Evolutionary conservation across 2,797 vertebrate genomes (phyloP).

Genomic region (Onychomys leucogaster): DNA sequence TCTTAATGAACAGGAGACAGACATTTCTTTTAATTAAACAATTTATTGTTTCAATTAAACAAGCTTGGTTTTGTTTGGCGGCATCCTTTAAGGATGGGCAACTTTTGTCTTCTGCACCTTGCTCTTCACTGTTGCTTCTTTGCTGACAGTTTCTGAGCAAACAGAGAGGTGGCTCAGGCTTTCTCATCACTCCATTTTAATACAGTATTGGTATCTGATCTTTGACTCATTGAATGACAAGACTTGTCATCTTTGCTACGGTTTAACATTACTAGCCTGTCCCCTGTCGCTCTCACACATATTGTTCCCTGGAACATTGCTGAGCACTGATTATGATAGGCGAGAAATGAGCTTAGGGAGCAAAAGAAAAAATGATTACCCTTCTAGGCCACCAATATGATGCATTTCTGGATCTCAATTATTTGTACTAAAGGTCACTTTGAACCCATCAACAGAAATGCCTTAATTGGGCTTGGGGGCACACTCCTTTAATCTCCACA

Average conservation of each 20-base stretch:
- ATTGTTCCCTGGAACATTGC: slow-evolving; percentile 60
- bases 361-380: slow-evolving; percentile 42
- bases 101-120: slow-evolving; percentile 65
- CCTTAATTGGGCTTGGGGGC: no score
- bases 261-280: slow-evolving; percentile 81
- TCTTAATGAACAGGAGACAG: slow-evolving; percentile 68
- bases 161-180: slow-evolving; percentile 65
- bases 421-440: slow-evolving; percentile 17
- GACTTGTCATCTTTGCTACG: slow-evolving; percentile 74
- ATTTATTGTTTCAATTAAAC: slow-evolving; percentile 69
- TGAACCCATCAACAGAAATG: neutral
- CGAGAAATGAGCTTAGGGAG: slow-evolving; percentile 68
- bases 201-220: slow-evolving; percentile 76
- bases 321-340: slow-evolving; percentile 73
- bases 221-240: slow-evolving; percentile 80
- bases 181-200: slow-evolving; percentile 71
- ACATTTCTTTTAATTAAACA: slow-evolving; percentile 75
- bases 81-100: slow-evolving; percentile 56
- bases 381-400: slow-evolving; percentile 20
- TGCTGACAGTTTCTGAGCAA: slow-evolving; percentile 68
- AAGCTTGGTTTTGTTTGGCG: slow-evolving; percentile 69
- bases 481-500: neutral
- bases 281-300: slow-evolving; percentile 50
- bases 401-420: slow-evolving; percentile 31
- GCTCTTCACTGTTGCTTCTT: slow-evolving; percentile 60